A percentile compares a stretch with the other conserved stretches of the same genome.
These are phyloP conservation scores for Drosophila tripunctata DNA, from an alignment of 2,888 invertebrate species.

Conservation along the genomic window DNA sequence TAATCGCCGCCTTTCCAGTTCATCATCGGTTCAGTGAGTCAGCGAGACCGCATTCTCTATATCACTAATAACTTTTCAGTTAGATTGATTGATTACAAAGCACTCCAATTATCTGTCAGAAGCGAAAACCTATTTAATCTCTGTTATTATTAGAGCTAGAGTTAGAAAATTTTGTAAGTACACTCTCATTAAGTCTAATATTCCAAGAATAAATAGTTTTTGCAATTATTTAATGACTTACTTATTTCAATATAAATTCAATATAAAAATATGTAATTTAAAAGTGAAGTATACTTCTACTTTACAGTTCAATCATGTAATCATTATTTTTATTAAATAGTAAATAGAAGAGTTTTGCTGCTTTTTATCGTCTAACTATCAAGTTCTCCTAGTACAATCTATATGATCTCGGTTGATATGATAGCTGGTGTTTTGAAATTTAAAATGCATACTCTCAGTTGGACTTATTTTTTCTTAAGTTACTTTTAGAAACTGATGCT, in stretches of 20 bases:
- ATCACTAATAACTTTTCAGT: not conserved
- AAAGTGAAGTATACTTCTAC: too few species aligned
- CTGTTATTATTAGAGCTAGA: not conserved
- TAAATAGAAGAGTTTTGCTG: too few species aligned
- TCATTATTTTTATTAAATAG: too few species aligned
- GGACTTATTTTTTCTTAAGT: too few species aligned
- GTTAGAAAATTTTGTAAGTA: not conserved
- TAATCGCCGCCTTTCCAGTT: constrained; percentile 2
- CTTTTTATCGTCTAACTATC: not conserved
- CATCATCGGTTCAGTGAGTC: not conserved
- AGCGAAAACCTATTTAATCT: not conserved
- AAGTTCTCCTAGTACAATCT: not conserved
- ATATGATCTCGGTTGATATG: not conserved
- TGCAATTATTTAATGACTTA: too few species aligned
- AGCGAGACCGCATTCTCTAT: not conserved
- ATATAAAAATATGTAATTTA: too few species aligned
- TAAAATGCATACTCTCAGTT: not conserved
- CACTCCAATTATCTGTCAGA: not conserved
- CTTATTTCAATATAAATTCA: too few species aligned
- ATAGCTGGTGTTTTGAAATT: not conserved
- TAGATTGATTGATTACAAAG: constrained; percentile 1
- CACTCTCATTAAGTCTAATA: not conserved
- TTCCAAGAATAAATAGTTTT: too few species aligned
- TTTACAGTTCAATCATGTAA: too few species aligned
- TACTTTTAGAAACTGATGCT: too few species aligned